These are phyloP conservation scores for Brachyhypopomus gauderio DNA, from an alignment of 2,113 vertebrate genomes.

Conservation along the genomic window DNA sequence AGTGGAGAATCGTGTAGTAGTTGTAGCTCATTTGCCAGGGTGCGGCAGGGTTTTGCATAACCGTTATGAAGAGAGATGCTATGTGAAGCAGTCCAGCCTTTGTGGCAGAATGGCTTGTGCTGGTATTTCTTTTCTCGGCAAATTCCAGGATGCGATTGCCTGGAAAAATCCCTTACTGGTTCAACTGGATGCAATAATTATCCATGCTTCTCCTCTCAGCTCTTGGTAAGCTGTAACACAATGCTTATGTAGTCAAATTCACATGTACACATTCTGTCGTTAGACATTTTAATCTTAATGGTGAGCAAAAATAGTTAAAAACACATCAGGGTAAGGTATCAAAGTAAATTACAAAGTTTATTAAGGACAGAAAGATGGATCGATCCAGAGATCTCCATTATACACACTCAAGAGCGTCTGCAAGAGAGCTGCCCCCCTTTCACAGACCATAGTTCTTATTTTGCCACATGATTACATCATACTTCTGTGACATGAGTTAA, in stretches of 20 bases:
- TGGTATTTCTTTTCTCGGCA: slow-evolving; percentile 1
- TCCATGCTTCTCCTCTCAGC: background rate
- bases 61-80: background rate
- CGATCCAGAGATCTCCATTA: too few relatives aligned
- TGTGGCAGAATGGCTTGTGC: background rate
- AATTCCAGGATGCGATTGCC: slow-evolving; percentile 6
- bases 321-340: too few relatives aligned
- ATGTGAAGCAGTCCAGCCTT: background rate
- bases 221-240: background rate
- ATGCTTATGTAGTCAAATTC: background rate
- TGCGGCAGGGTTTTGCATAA: background rate
- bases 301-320: too few relatives aligned
- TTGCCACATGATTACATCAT: too few relatives aligned
- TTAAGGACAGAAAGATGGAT: too few relatives aligned
- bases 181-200: background rate
- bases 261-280: background rate
- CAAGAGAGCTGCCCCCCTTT: too few relatives aligned
- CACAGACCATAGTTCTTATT: too few relatives aligned
- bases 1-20: background rate
- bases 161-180: slow-evolving; percentile 4
- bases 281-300: too few relatives aligned
- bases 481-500: too few relatives aligned
- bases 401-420: too few relatives aligned
- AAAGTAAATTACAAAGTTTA: too few relatives aligned
- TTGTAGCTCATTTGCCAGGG: background rate